Percentiles rank a stretch among this genome's conserved stretches.
Evolutionary conservation across 2,888 invertebrate genomes (phyloP).

Genomic region (Nyleta sp.): DNA sequence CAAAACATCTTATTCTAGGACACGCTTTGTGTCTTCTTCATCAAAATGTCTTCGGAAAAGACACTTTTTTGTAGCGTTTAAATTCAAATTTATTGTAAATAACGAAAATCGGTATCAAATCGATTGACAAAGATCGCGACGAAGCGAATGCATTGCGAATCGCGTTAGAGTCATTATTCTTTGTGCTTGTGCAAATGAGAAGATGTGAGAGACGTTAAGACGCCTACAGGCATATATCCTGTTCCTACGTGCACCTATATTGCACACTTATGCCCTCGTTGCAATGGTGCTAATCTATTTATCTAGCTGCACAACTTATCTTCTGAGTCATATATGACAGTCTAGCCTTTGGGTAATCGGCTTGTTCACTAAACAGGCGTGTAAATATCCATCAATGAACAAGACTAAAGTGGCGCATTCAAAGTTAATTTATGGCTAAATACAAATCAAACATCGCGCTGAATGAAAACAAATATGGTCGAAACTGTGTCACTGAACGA

Average conservation of each 20-base stretch:
- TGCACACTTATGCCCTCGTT: conserved; percentile 65
- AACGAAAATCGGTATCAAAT: conserved; percentile 2
- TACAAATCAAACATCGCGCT: conserved; percentile 15
- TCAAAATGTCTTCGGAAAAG: too few relatives aligned
- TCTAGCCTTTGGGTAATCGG: background rate
- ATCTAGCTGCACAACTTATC: conserved; percentile 78
- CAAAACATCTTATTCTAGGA: too few relatives aligned
- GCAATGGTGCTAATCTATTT: conserved; percentile 78
- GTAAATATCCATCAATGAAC: conserved; percentile 1
- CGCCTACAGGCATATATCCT: conserved; percentile 66
- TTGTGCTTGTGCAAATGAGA: conserved; percentile 38
- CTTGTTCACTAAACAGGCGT: conserved; percentile 7
- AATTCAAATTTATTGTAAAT: too few relatives aligned
- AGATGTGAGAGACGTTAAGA: conserved; percentile 46
- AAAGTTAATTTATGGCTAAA: conserved; percentile 38
- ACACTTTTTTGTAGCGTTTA: too few relatives aligned
- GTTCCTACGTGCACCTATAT: conserved; percentile 64
- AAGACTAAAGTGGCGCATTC: conserved; percentile 16
- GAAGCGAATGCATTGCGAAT: conserved; percentile 18
- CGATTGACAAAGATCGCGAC: conserved; percentile 10
- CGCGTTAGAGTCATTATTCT: conserved; percentile 37
- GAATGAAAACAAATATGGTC: conserved; percentile 31
- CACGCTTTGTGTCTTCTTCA: too few relatives aligned
- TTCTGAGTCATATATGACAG: conserved; percentile 73
- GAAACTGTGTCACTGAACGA: conserved; percentile 38